Conservation (phyloP, 2,113 vertebrate genomes). For the Tauraco erythrolophus region DNA sequence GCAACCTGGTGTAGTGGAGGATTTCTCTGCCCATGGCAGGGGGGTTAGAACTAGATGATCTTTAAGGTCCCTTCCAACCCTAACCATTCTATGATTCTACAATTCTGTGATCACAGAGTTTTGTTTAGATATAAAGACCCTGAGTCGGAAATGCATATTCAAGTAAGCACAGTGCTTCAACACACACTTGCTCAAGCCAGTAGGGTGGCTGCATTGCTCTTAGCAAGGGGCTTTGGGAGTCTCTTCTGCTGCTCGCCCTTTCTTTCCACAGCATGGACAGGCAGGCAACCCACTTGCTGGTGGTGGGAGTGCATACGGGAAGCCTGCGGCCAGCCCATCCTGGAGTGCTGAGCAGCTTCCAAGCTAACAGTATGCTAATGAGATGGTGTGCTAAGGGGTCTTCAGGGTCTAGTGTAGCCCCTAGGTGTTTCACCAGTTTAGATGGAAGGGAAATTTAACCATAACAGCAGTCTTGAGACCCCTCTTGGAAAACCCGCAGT, state of each 20-base stretch:
- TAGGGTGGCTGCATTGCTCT: background rate
- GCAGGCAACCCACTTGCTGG: accelerated
- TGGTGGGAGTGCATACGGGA: background rate
- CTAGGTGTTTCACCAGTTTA: background rate
- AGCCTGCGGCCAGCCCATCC: background rate
- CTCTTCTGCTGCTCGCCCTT: background rate
- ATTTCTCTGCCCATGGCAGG: no score
- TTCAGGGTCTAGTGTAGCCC: background rate
- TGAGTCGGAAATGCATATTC: background rate
- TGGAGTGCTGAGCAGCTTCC: background rate
- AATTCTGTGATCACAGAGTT: background rate
- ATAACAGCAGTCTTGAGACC: background rate
- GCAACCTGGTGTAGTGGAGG: no score
- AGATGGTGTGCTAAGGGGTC: background rate
- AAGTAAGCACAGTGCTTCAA: background rate
- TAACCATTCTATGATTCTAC: no score
- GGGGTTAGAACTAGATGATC: no score
- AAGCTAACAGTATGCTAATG: accelerated
- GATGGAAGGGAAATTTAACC: background rate
- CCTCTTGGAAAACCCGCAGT: background rate
- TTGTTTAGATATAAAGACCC: background rate
- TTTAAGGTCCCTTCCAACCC: no score
- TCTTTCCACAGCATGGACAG: background rate
- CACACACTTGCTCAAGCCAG: background rate
- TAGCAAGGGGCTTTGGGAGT: background rate